Percentiles rank a stretch among this genome's conserved stretches.
phyloP scores from a whole-genome alignment of 2,113 vertebrate genomes.

The Percopsis transmontana region DNA sequence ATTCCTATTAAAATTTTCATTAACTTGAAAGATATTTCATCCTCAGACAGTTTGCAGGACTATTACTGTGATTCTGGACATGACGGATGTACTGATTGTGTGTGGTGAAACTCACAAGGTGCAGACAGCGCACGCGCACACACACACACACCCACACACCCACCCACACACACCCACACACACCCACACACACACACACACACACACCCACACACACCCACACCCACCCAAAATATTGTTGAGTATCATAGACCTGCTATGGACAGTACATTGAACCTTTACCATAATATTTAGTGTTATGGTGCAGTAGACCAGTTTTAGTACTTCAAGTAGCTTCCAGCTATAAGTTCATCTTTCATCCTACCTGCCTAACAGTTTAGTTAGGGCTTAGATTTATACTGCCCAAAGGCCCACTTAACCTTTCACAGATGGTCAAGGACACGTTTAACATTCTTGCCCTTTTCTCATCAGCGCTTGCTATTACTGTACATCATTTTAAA shows the following conservation, averaged over 20 bases:
- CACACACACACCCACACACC: background rate
- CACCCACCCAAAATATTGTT: background rate
- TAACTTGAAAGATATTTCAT: background rate
- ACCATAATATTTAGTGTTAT: too few species aligned
- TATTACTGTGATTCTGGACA: background rate
- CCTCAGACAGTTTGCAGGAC: background rate
- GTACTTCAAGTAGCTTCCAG: conserved; percentile 1
- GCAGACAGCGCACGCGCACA: background rate
- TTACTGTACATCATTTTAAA: too few species aligned
- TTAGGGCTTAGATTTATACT: conserved; percentile 25
- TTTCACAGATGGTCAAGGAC: conserved; percentile 9
- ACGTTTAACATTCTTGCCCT: background rate
- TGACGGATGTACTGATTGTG: conserved; percentile 14
- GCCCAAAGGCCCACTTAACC: conserved; percentile 3
- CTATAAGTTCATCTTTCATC: conserved; percentile 6
- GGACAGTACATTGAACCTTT: too few species aligned
- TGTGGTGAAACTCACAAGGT: conserved; percentile 7
- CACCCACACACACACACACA: background rate
- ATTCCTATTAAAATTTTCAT: conserved; percentile 1
- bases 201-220: conserved; percentile 1
- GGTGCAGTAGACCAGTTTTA: too few species aligned
- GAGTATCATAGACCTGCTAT: too few species aligned
- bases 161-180: conserved; percentile 7
- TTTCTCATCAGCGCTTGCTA: background rate
- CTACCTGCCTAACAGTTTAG: conserved; percentile 2